Evolutionary conservation across 2,888 invertebrate genomes (phyloP).

Genomic region (Drosophila meridionalis): DNA sequence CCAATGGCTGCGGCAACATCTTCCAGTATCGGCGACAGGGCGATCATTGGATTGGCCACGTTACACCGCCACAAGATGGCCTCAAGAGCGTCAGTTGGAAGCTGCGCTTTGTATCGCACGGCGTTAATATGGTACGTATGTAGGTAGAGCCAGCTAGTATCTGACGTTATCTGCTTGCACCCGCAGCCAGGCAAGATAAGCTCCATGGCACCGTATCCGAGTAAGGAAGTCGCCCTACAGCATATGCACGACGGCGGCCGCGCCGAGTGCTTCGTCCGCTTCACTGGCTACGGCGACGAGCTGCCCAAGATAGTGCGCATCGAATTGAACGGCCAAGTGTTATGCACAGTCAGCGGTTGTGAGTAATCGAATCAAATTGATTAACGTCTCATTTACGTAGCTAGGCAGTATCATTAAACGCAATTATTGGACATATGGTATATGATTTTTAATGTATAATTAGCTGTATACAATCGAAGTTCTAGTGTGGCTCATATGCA

Average conservation of each 20-base stretch:
- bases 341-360: conserved; percentile 55
- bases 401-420: not conserved
- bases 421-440: not conserved
- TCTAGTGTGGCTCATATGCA: not conserved
- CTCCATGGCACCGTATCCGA: conserved; percentile 48
- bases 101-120: conserved; percentile 36
- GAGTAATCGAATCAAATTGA: conserved; percentile 35
- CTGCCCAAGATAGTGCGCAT: conserved; percentile 57
- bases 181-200: conserved; percentile 47
- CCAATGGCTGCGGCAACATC: conserved; percentile 44
- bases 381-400: not conserved
- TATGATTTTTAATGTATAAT: not conserved
- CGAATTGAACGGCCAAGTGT: conserved; percentile 47
- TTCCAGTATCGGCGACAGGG: conserved; percentile 52
- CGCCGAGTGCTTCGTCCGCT: conserved; percentile 48
- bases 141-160: not conserved
- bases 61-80: conserved; percentile 43
- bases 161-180: not conserved
- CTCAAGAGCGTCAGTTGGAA: conserved; percentile 45
- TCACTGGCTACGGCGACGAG: conserved; percentile 36
- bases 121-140: conserved; percentile 29
- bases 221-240: conserved; percentile 32
- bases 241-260: conserved; percentile 48
- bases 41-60: conserved; percentile 49
- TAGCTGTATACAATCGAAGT: not conserved